phyloP scores from a whole-genome alignment of 2,797 vertebrate species.

The Halcyon chelicuti region DNA sequence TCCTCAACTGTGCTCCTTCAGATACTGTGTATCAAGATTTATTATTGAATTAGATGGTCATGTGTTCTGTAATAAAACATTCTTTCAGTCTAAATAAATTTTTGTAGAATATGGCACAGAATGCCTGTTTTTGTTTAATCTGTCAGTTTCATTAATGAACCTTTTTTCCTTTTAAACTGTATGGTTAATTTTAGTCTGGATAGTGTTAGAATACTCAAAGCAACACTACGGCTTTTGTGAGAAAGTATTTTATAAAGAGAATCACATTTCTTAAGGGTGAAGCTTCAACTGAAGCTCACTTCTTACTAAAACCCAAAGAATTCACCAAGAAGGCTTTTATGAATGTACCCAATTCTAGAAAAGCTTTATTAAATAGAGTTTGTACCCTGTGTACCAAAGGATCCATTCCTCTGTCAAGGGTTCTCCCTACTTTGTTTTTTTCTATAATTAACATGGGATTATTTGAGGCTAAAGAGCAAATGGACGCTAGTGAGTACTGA shows the following conservation, averaged over 20 bases:
- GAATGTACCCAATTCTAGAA: background rate
- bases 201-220: background rate
- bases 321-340: background rate
- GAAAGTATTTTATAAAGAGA: background rate
- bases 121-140: background rate
- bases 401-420: background rate
- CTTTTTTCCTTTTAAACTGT: background rate
- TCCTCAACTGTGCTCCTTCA: background rate
- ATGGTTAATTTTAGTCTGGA: background rate
- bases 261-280: background rate
- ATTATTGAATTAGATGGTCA: background rate
- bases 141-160: background rate
- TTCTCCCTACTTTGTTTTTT: background rate
- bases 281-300: background rate
- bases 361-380: background rate
- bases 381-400: fast-evolving
- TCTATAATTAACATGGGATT: background rate
- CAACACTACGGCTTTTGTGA: background rate
- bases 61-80: background rate
- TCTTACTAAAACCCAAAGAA: background rate
- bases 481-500: background rate
- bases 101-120: background rate
- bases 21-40: background rate
- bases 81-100: background rate
- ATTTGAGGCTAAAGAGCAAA: background rate